These are phyloP conservation scores for Nerophis ophidion DNA, from an alignment of 2,113 vertebrate species.

Conservation along the genomic window DNA sequence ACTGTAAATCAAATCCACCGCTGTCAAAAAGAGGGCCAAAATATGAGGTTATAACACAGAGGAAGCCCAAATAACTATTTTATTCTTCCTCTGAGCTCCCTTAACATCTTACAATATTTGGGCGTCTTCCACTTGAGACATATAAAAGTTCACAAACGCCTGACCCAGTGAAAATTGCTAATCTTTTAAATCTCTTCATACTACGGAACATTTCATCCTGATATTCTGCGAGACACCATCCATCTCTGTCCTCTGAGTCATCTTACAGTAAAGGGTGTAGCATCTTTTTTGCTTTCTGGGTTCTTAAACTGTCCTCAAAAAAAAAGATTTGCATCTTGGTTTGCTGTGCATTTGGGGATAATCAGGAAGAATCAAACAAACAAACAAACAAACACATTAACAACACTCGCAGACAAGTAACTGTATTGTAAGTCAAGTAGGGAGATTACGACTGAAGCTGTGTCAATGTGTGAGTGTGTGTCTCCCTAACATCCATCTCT, in stretches of 20 bases:
- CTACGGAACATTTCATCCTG: constrained; percentile 35
- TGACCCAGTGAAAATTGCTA: constrained; percentile 35
- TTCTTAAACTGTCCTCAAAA: constrained; percentile 5
- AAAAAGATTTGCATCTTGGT: constrained; percentile 9
- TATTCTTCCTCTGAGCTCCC: constrained; percentile 13
- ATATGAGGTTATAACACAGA: constrained; percentile 8
- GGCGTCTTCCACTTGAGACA: constrained; percentile 11
- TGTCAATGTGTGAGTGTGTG: constrained; percentile 67
- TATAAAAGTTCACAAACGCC: constrained; percentile 28
- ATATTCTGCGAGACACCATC: constrained; percentile 6
- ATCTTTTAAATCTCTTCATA: constrained; percentile 39
- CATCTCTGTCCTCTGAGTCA: constrained; percentile 20
- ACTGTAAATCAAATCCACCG: constrained; percentile 1
- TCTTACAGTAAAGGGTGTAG: constrained; percentile 23
- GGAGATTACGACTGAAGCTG: constrained; percentile 59
- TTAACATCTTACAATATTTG: constrained; percentile 13
- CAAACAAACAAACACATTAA: constrained; percentile 10
- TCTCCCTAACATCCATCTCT: constrained; percentile 56
- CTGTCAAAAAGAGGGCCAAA: not conserved
- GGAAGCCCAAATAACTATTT: constrained; percentile 5
- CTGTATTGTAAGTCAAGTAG: constrained; percentile 48
- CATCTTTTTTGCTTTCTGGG: constrained; percentile 13
- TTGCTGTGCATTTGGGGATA: constrained; percentile 9
- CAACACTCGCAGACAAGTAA: constrained; percentile 15
- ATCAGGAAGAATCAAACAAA: not conserved